A percentile compares a stretch with the other conserved stretches of the same genome.
Evolutionary conservation across 1,140 invertebrate species (phyloP).

Genomic region (Sesamia nonagrioides): DNA sequence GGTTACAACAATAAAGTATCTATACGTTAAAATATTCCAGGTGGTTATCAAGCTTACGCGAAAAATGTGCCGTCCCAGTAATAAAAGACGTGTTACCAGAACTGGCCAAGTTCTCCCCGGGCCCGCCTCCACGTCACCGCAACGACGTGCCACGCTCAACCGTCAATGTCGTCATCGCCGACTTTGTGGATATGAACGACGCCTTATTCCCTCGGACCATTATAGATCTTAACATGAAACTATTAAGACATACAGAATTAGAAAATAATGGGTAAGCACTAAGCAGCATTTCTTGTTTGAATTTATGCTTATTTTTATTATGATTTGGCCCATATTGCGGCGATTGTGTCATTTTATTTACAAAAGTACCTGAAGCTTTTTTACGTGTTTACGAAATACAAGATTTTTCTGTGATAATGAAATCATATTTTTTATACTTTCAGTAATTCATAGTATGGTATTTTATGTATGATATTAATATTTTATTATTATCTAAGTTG

Average conservation of each 20-base stretch:
- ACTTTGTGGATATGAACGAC: conserved; percentile 88
- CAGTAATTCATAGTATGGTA: conserved; percentile 11
- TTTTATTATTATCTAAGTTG: neutral
- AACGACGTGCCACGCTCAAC: conserved; percentile 56
- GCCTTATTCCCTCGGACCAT: conserved; percentile 87
- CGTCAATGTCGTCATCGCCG: conserved; percentile 89
- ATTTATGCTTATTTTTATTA: conserved; percentile 10
- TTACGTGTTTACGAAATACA: conserved; percentile 35
- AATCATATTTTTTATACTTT: conserved; percentile 38
- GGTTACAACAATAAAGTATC: neutral
- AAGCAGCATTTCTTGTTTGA: neutral
- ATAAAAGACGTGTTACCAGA: conserved; percentile 86
- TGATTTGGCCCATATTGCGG: conserved; percentile 5
- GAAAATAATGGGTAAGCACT: conserved; percentile 64
- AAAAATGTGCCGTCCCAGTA: conserved; percentile 87
- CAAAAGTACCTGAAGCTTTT: conserved; percentile 34
- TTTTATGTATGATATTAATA: neutral
- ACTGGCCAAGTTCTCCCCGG: conserved; percentile 86
- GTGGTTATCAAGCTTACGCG: conserved; percentile 77
- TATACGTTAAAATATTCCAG: conserved; percentile 64
- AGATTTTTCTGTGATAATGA: conserved; percentile 34
- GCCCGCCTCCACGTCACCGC: conserved; percentile 68
- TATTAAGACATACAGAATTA: conserved; percentile 72
- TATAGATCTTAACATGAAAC: conserved; percentile 88
- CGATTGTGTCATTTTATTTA: conserved; percentile 9